Percentiles rank a stretch among this genome's conserved stretches.
Conservation (phyloP, 2,113 vertebrate species). For the Hydrochoerus hydrochaeris region DNA sequence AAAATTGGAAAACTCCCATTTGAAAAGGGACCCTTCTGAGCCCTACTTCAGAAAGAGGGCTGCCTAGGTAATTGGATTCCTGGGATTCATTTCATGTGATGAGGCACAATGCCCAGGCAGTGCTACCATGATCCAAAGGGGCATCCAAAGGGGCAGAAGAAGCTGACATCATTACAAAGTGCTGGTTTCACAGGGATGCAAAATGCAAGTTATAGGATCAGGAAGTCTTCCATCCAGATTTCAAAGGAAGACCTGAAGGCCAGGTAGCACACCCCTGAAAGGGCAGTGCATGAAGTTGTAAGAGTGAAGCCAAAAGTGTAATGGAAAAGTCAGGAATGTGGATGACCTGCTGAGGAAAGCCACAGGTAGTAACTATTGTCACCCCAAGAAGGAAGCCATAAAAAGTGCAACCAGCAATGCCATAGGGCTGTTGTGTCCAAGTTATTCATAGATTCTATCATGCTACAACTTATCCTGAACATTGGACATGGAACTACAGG, state of each 20-base stretch:
- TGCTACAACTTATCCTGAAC: background rate
- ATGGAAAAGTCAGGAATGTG: background rate
- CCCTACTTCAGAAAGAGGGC: background rate
- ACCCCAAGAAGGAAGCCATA: background rate
- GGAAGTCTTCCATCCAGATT: background rate
- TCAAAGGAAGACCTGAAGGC: background rate
- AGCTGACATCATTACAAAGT: background rate
- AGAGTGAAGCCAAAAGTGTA: background rate
- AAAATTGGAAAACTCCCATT: background rate
- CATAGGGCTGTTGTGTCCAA: background rate
- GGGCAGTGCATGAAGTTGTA: background rate
- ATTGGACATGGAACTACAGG: background rate
- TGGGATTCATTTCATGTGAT: background rate
- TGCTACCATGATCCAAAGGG: background rate
- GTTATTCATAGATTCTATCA: background rate
- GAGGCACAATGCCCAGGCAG: background rate
- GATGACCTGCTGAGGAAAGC: background rate
- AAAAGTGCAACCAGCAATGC: background rate
- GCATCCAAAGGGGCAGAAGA: background rate
- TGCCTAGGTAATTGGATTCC: background rate
- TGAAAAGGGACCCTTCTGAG: background rate
- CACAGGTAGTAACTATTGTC: background rate
- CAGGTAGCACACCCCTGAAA: background rate
- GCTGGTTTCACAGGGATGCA: background rate
- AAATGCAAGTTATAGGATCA: background rate